Conservation (phyloP, 2,113 vertebrate species). For the Triplophysa tibetana region DNA sequence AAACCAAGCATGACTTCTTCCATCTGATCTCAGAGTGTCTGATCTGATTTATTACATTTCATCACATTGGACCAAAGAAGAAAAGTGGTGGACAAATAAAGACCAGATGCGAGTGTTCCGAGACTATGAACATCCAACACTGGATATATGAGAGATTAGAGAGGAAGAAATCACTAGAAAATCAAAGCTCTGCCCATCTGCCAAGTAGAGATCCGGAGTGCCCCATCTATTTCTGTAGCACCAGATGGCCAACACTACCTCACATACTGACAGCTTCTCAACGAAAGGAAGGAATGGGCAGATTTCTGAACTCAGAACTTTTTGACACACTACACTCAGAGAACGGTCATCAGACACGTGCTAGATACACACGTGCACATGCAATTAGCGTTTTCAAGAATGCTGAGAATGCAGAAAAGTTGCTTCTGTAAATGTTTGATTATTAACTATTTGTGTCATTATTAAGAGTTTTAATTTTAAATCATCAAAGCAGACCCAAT, state of each 20-base stretch:
- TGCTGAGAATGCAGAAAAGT: neutral
- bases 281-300: constrained; percentile 75
- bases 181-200: constrained; percentile 56
- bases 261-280: constrained; percentile 72
- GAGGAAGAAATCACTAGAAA: constrained; percentile 46
- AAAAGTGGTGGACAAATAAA: neutral
- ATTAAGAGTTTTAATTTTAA: constrained; percentile 16
- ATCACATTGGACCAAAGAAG: neutral
- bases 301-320: constrained; percentile 70
- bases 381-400: neutral
- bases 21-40: neutral
- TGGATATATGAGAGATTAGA: neutral
- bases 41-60: neutral
- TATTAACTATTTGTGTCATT: constrained; percentile 21
- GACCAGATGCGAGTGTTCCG: neutral
- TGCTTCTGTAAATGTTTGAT: constrained; percentile 2
- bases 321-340: constrained; percentile 50
- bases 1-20: too few relatives aligned
- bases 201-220: constrained; percentile 67
- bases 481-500: constrained; percentile 17
- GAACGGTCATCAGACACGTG: constrained; percentile 46
- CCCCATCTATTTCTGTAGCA: constrained; percentile 75
- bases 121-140: constrained; percentile 12
- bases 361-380: constrained; percentile 50
- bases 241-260: constrained; percentile 74